These are phyloP conservation scores for Cossypha heuglini DNA, from an alignment of 2,797 vertebrate genomes.

Conservation along the genomic window DNA sequence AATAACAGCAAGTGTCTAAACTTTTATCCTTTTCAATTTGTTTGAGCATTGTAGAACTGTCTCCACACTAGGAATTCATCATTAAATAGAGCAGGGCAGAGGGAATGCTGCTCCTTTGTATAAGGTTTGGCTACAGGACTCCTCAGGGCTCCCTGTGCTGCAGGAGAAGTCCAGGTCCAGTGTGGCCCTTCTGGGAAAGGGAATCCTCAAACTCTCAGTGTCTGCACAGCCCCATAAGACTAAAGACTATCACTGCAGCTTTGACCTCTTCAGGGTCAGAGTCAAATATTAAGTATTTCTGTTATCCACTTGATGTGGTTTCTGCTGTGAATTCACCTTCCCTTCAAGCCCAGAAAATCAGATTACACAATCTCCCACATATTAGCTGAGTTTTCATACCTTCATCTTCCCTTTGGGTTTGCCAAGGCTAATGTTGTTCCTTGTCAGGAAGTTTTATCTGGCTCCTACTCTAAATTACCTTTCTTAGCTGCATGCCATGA, in stretches of 20 bases:
- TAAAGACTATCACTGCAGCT: neutral
- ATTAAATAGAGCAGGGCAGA: neutral
- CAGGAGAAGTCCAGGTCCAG: neutral
- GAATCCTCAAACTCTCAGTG: neutral
- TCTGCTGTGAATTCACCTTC: neutral
- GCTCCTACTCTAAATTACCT: conserved; percentile 10
- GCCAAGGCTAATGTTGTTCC: neutral
- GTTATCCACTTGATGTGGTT: neutral
- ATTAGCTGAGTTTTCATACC: conserved; percentile 8
- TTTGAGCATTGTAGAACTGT: neutral
- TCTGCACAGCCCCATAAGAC: neutral
- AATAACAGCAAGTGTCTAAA: neutral
- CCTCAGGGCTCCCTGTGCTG: neutral
- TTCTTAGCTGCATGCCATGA: conserved; percentile 1
- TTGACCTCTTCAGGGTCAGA: neutral
- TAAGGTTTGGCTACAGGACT: neutral
- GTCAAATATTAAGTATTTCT: neutral
- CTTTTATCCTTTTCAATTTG: neutral
- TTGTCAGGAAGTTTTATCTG: conserved; percentile 33
- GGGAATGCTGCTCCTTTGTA: neutral
- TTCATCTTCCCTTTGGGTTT: neutral
- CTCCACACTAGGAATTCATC: neutral
- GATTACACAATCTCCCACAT: neutral
- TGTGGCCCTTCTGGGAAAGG: neutral
- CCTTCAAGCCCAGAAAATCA: neutral